A percentile compares a stretch with the other conserved stretches of the same genome.
Conservation (phyloP, 2,888 invertebrate species). For the Rhagonycha lutea region DNA sequence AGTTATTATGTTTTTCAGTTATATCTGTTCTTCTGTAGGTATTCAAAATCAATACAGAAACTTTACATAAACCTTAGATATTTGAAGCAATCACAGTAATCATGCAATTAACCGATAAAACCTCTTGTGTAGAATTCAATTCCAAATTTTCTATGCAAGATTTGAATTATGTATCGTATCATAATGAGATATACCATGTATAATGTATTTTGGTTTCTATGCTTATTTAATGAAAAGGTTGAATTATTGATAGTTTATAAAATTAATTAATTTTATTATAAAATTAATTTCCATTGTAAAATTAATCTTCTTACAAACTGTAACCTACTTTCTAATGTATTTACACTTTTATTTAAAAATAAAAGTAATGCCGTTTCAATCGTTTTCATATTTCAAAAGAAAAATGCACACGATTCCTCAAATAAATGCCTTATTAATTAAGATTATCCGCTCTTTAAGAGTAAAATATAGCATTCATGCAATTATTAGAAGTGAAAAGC, state of each 20-base stretch:
- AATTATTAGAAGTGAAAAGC: not conserved
- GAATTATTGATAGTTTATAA: not conserved
- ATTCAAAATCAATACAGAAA: no score
- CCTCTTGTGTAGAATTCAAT: no score
- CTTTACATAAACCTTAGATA: no score
- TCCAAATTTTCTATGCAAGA: no score
- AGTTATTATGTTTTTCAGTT: no score
- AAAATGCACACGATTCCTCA: not conserved
- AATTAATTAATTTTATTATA: not conserved
- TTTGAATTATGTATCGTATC: no score
- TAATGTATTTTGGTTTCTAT: not conserved
- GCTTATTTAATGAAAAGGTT: not conserved
- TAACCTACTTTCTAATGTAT: not conserved
- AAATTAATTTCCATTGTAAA: not conserved
- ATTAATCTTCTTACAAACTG: not conserved
- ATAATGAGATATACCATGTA: no score
- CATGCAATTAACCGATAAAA: no score
- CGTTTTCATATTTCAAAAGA: not conserved
- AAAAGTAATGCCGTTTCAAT: not conserved
- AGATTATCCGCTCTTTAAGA: not conserved
- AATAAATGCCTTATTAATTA: not conserved
- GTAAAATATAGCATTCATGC: not conserved
- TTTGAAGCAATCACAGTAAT: no score
- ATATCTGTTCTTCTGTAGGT: no score
- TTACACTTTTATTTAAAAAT: not conserved